Evolutionary conservation across 2,888 invertebrate genomes (phyloP).

Genomic region (Drosophila helvetica): DNA sequence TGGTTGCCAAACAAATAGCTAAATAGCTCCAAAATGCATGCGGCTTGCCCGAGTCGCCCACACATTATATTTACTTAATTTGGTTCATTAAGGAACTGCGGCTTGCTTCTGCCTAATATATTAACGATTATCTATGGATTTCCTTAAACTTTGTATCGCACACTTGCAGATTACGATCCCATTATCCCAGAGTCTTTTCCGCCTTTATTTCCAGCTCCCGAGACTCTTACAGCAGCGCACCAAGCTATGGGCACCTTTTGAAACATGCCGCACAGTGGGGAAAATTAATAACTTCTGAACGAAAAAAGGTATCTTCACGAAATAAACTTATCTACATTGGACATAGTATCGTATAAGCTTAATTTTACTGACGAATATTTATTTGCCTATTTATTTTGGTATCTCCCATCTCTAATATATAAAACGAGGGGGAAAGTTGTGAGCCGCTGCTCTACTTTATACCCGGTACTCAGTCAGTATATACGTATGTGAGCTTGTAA

Average conservation of each 20-base stretch:
- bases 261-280: too few species aligned
- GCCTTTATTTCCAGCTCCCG: conserved; percentile 17
- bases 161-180: not conserved
- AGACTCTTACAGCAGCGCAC: conserved; percentile 9
- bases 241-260: conserved; percentile 30
- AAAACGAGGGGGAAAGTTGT: too few species aligned
- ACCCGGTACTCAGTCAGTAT: too few species aligned
- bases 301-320: too few species aligned
- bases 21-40: not conserved
- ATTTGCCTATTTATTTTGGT: too few species aligned
- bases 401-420: too few species aligned
- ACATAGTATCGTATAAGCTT: too few species aligned
- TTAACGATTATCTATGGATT: not conserved
- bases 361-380: too few species aligned
- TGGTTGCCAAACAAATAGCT: not conserved
- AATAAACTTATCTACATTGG: too few species aligned
- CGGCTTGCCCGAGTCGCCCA: not conserved
- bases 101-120: not conserved
- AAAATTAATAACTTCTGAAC: too few species aligned
- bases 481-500: too few species aligned
- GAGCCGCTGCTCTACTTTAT: too few species aligned
- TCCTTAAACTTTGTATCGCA: not conserved
- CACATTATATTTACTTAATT: not conserved
- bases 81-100: not conserved
- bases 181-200: not conserved